Percentiles rank a stretch among this genome's conserved stretches.
Conservation (phyloP, 2,113 vertebrate species). For the Bambusicola thoracicus region DNA sequence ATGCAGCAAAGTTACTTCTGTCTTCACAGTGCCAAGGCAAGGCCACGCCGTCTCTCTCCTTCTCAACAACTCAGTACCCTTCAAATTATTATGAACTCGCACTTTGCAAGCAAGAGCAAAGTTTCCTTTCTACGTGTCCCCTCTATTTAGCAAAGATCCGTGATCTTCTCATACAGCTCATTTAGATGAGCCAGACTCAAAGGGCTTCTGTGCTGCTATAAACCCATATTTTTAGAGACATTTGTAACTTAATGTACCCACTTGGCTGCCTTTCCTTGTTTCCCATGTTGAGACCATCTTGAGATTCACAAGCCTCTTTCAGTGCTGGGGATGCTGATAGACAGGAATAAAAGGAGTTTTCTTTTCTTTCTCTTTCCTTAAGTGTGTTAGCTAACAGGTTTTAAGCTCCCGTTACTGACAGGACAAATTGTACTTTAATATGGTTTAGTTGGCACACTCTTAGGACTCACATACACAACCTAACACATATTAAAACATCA, state of each 20-base stretch:
- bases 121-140: not conserved
- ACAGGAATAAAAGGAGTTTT: slow-evolving; percentile 15
- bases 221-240: slow-evolving; percentile 40
- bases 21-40: not conserved
- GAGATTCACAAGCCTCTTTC: slow-evolving; percentile 24
- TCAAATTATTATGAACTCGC: not conserved
- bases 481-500: slow-evolving; percentile 47
- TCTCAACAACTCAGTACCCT: not conserved
- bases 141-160: not conserved
- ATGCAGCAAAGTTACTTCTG: not conserved
- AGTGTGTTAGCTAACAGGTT: slow-evolving; percentile 17
- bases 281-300: slow-evolving; percentile 24
- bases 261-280: slow-evolving; percentile 38
- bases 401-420: slow-evolving; percentile 17
- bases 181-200: slow-evolving; percentile 6
- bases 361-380: slow-evolving; percentile 32
- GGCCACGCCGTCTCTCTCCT: not conserved
- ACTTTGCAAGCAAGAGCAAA: not conserved
- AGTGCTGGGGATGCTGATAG: not conserved
- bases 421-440: slow-evolving; percentile 46
- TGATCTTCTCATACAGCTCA: not conserved
- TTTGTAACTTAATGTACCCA: slow-evolving; percentile 13
- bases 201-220: slow-evolving; percentile 34
- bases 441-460: slow-evolving; percentile 27
- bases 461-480: not conserved